A percentile compares a stretch with the other conserved stretches of the same genome.
Evolutionary conservation across 2,113 vertebrate genomes (phyloP).

Genomic region (Leucoraja erinaceus): DNA sequence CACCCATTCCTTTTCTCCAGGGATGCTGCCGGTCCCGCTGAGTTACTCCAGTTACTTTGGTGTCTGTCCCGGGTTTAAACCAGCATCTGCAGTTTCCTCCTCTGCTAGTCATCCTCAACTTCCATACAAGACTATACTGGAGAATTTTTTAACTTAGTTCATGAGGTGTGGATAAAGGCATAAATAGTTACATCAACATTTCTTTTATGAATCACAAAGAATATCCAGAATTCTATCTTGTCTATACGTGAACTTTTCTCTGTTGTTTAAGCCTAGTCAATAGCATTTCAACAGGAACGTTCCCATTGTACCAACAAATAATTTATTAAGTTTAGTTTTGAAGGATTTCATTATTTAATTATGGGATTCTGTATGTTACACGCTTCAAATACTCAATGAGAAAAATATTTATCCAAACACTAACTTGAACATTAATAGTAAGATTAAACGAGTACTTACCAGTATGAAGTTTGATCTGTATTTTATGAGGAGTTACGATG

Average conservation of each 20-base stretch:
- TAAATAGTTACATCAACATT: not conserved
- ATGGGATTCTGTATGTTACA: not conserved
- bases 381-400: not conserved
- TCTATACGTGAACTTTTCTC: not conserved
- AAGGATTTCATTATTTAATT: not conserved
- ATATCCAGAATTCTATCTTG: not conserved
- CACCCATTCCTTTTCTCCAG: no score
- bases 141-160: no score
- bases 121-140: not conserved
- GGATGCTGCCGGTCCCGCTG: no score
- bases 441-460: no score
- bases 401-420: not conserved
- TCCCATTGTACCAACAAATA: not conserved
- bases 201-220: not conserved
- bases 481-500: no score
- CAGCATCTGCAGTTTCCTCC: no score
- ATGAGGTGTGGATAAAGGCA: no score
- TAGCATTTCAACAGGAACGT: not conserved
- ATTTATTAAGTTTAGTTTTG: not conserved
- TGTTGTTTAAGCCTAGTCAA: not conserved
- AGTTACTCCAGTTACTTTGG: no score
- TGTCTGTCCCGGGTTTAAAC: no score
- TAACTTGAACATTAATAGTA: not conserved
- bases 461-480: no score
- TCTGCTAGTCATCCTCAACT: not conserved